A percentile compares a stretch with the other conserved stretches of the same genome.
Conservation (phyloP, 1,140 invertebrate species). For the Drosophila kohkoa region DNA sequence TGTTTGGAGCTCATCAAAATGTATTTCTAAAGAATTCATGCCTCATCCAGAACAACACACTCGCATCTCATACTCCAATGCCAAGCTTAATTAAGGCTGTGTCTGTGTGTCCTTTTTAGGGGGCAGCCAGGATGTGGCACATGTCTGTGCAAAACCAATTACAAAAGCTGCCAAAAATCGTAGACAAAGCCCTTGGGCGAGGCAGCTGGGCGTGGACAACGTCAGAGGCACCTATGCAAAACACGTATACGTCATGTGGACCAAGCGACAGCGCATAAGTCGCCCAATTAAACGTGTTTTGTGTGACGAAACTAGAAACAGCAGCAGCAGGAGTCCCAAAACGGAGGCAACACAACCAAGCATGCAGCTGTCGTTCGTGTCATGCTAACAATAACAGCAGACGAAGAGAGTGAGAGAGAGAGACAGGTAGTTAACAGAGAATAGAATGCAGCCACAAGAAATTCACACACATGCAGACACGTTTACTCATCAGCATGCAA, state of each 20-base stretch:
- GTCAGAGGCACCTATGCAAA: constrained; percentile 57
- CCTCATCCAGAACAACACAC: background rate
- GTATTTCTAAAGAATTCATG: constrained; percentile 21
- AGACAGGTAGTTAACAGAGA: background rate
- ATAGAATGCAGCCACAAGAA: background rate
- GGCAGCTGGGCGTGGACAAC: background rate
- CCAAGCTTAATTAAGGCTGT: constrained; percentile 60
- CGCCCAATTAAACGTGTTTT: constrained; percentile 68
- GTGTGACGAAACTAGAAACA: constrained; percentile 19
- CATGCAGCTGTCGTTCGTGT: constrained; percentile 34
- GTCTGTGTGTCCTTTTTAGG: background rate
- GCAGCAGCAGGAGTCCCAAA: constrained; percentile 9
- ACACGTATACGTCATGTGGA: constrained; percentile 72
- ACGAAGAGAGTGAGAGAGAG: background rate
- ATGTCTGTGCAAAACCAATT: constrained; percentile 61
- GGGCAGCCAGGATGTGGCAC: constrained; percentile 16
- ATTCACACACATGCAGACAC: background rate
- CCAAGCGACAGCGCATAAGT: constrained; percentile 51
- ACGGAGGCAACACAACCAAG: background rate
- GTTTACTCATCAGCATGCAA: background rate
- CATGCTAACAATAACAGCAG: constrained; percentile 35
- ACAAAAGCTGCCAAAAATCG: constrained; percentile 65
- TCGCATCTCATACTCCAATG: constrained; percentile 6
- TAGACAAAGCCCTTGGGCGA: constrained; percentile 26
- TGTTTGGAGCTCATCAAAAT: constrained; percentile 19